Evolutionary conservation across 2,797 vertebrate species (phyloP).

Genomic region (Gouania willdenowi): DNA sequence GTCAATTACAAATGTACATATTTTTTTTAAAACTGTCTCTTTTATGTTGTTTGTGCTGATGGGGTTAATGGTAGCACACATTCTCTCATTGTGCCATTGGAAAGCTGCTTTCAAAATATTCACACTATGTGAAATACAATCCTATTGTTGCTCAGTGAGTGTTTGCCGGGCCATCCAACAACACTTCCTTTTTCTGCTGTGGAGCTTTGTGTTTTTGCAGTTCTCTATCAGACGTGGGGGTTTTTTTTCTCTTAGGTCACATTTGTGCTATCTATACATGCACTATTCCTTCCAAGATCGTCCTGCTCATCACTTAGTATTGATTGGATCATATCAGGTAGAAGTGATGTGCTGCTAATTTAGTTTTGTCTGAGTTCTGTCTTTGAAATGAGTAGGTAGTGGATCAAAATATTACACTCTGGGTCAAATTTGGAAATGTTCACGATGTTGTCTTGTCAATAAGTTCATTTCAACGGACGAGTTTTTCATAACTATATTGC

Average conservation of each 20-base stretch:
- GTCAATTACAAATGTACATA: too few species aligned
- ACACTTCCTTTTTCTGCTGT: constrained; percentile 31
- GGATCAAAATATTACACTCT: too few species aligned
- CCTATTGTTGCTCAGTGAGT: constrained; percentile 12
- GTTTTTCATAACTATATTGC: too few species aligned
- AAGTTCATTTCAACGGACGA: too few species aligned
- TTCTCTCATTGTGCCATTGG: constrained; percentile 30
- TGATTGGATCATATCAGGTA: constrained; percentile 17
- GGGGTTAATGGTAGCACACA: constrained; percentile 4
- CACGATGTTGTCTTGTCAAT: too few species aligned
- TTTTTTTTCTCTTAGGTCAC: not conserved
- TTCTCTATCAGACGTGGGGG: constrained; percentile 3
- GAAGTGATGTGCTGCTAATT: constrained; percentile 2
- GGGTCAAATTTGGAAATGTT: not conserved
- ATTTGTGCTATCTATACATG: not conserved
- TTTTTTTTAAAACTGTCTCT: not conserved
- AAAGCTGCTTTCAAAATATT: constrained; percentile 69
- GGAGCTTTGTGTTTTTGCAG: constrained; percentile 6
- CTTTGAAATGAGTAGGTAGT: too few species aligned
- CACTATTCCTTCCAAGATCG: not conserved
- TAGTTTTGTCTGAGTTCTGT: not conserved
- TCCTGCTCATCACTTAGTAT: not conserved
- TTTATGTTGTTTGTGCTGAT: too few species aligned
- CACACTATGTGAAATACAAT: constrained; percentile 59
- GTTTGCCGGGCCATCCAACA: constrained; percentile 11